These are phyloP conservation scores for Datnioides undecimradiatus DNA, from an alignment of 2,113 vertebrate genomes.

Conservation along the genomic window DNA sequence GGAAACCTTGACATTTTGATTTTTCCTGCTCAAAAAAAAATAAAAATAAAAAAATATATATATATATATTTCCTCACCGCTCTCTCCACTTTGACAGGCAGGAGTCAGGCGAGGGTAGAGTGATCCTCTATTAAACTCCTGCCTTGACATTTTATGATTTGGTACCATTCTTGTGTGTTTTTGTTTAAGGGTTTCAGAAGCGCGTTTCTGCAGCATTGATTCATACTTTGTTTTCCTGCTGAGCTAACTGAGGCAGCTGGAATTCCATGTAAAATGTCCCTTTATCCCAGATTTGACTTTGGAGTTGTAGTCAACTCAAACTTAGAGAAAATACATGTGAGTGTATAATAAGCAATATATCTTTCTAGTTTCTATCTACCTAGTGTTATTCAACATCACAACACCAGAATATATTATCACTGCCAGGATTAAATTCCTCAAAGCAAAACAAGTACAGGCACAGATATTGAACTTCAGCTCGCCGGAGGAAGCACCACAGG, in stretches of 20 bases:
- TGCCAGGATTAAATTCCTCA: neutral
- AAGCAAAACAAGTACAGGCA: neutral
- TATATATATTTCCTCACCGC: neutral
- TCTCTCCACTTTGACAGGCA: slow-evolving; percentile 26
- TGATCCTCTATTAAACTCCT: slow-evolving; percentile 31
- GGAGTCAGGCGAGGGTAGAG: neutral
- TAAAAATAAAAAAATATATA: no score
- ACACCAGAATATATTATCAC: neutral
- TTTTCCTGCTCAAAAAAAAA: slow-evolving; percentile 16
- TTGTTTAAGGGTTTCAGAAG: slow-evolving; percentile 1
- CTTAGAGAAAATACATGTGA: neutral
- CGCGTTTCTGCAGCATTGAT: slow-evolving; percentile 14
- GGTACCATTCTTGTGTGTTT: slow-evolving; percentile 4
- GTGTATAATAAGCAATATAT: neutral
- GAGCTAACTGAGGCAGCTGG: neutral
- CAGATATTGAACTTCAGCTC: no score
- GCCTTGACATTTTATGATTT: slow-evolving; percentile 49
- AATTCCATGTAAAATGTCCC: neutral
- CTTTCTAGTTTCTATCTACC: no score
- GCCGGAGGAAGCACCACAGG: neutral
- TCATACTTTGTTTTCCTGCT: neutral
- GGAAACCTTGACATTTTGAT: slow-evolving; percentile 43
- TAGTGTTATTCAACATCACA: no score
- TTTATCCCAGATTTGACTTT: slow-evolving; percentile 6
- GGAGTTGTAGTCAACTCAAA: neutral